These are phyloP conservation scores for Philopotamus ludificatus DNA, from an alignment of 1,140 invertebrate species.

Conservation along the genomic window DNA sequence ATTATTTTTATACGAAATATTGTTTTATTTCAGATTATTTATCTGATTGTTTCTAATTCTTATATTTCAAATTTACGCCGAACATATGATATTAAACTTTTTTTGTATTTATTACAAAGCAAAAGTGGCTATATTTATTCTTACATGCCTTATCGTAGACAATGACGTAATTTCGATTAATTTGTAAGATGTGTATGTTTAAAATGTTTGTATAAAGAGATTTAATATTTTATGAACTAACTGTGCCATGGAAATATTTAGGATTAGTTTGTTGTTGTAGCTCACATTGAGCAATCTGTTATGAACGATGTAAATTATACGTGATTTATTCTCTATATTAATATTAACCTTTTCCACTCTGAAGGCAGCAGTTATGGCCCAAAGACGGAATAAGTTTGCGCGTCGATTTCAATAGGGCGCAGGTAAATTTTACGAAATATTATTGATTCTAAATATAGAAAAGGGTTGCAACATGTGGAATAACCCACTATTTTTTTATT, in stretches of 20 bases:
- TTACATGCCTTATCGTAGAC: background rate
- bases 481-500: no score
- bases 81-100: background rate
- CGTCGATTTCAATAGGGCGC: background rate
- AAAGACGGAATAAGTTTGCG: background rate
- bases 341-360: no score
- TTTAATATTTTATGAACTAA: constrained; percentile 1
- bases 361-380: no score
- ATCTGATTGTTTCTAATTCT: background rate
- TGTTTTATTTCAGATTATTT: no score
- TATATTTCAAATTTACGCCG: background rate
- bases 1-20: no score
- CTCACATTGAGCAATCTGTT: constrained; percentile 21
- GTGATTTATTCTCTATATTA: background rate
- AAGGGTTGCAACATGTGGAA: background rate
- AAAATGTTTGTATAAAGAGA: background rate
- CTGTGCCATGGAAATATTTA: constrained; percentile 18
- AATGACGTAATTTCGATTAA: background rate
- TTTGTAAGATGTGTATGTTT: background rate
- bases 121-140: background rate
- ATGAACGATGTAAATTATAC: background rate
- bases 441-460: background rate
- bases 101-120: background rate
- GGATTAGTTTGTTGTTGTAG: background rate
- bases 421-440: background rate